Percentiles rank a stretch among this genome's conserved stretches.
These are phyloP conservation scores for Mimumesa dahlbomi DNA, from an alignment of 2,888 invertebrate species.

Conservation along the genomic window DNA sequence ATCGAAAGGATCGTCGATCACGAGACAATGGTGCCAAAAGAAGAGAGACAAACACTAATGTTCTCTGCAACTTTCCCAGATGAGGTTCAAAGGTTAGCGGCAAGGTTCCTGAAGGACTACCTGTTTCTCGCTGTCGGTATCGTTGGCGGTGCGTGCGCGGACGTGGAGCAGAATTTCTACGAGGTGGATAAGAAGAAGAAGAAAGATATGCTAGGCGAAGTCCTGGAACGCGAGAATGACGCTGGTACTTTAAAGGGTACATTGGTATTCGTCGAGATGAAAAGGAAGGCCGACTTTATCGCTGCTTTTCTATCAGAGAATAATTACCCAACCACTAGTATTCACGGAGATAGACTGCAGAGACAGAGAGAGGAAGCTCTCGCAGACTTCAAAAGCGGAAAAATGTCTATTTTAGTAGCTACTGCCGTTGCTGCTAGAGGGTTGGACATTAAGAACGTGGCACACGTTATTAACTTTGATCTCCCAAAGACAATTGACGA, in stretches of 20 bases:
- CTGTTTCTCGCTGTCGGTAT: slow-evolving; percentile 95
- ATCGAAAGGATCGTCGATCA: slow-evolving; percentile 85
- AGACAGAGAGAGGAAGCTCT: slow-evolving; percentile 88
- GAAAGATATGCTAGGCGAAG: slow-evolving; percentile 86
- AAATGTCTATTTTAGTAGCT: slow-evolving; percentile 91
- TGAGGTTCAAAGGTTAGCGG: slow-evolving; percentile 89
- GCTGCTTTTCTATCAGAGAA: slow-evolving; percentile 91
- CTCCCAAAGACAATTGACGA: slow-evolving; percentile 94
- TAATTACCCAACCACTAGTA: slow-evolving; percentile 87
- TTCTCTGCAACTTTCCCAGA: slow-evolving; percentile 90
- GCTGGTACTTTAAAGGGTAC: slow-evolving; percentile 81
- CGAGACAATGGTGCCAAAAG: slow-evolving; percentile 82
- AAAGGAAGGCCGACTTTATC: slow-evolving; percentile 94
- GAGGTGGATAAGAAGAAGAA: slow-evolving; percentile 88
- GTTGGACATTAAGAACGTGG: slow-evolving; percentile 92
- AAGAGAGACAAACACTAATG: slow-evolving; percentile 86
- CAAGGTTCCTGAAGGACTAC: slow-evolving; percentile 88
- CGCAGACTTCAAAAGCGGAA: slow-evolving; percentile 89
- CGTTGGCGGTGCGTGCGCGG: slow-evolving; percentile 95
- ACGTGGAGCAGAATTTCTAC: slow-evolving; percentile 91
- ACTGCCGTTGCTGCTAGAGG: slow-evolving; percentile 98
- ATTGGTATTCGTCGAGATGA: slow-evolving; percentile 93
- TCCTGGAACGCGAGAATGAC: slow-evolving; percentile 82
- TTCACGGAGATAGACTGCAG: slow-evolving; percentile 89
- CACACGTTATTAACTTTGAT: slow-evolving; percentile 96